Conservation (phyloP, 2,113 vertebrate genomes). For the Gadus macrocephalus region DNA sequence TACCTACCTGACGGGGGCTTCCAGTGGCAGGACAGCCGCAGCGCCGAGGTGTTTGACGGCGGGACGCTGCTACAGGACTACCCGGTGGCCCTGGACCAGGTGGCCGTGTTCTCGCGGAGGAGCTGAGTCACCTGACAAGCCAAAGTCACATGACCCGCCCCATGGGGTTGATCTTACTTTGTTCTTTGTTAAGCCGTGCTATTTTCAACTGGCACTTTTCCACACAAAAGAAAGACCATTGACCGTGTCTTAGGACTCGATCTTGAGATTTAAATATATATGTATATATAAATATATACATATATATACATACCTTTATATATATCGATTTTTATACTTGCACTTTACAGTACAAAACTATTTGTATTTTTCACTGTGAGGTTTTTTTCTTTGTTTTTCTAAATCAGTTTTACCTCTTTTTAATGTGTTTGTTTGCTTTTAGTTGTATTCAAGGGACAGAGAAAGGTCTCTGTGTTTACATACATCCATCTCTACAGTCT, state of each 20-base stretch:
- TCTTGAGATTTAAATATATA: slow-evolving; percentile 60
- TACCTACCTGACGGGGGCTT: slow-evolving; percentile 79
- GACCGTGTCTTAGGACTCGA: slow-evolving; percentile 52
- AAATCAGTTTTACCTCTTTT: slow-evolving; percentile 63
- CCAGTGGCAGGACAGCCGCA: slow-evolving; percentile 79
- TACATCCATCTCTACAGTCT: slow-evolving; percentile 56
- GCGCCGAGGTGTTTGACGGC: slow-evolving; percentile 78
- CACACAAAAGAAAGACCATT: slow-evolving; percentile 66
- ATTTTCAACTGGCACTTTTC: slow-evolving; percentile 76
- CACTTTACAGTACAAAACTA: slow-evolving; percentile 72
- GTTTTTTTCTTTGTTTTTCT: slow-evolving; percentile 40
- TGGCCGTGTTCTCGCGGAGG: slow-evolving; percentile 69
- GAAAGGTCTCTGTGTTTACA: slow-evolving; percentile 60
- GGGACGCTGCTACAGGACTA: slow-evolving; percentile 80
- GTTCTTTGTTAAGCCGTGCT: slow-evolving; percentile 49
- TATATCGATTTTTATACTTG: slow-evolving; percentile 66
- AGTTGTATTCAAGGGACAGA: slow-evolving; percentile 40
- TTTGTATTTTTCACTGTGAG: slow-evolving; percentile 48
- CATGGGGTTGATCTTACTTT: slow-evolving; percentile 50
- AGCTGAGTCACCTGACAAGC: slow-evolving; percentile 9
- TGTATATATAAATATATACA: slow-evolving; percentile 28
- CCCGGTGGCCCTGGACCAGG: slow-evolving; percentile 73
- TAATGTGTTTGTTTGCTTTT: slow-evolving; percentile 49
- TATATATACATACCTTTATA: slow-evolving; percentile 32
- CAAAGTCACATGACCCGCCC: slow-evolving; percentile 36